Evolutionary conservation across 2,113 vertebrate species (phyloP), one percentile per base, ranked within the genome.

Genomic region (Verasper variegatus): DNA sequence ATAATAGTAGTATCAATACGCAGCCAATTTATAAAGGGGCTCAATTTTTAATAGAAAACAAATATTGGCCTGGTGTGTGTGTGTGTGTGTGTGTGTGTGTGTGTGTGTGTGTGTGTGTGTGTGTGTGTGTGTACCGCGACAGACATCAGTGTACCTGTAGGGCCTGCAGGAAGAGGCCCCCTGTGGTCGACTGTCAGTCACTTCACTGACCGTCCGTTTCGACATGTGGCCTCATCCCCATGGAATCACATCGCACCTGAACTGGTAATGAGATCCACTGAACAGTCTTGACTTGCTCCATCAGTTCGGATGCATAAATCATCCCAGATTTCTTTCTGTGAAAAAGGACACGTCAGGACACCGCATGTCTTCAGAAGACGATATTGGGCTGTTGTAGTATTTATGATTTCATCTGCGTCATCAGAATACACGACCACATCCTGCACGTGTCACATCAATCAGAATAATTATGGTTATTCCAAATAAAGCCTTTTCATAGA

Each of bases 141-240:
- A 66, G 69, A 20, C 42, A 69, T 23, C 56, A 66, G 40, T 31
- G 56, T 63, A 84, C 82, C 76, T 82, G 71, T 81, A 57, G 71
- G 26, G 55, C 67, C 71, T 76, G 64, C 81, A 79, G 86, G 81
- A 52, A 75, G 61, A 76, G 84, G 49, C 73, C 62, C 79, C 73
- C 69, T 47, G 66, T 54, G 81, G 71, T 79, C 58, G 0, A 35
- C 66, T 74, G 59, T 49, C 59, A 63, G n/a, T 21, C 45, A 80
- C 21, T 76, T 84, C 58, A 61, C 75, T 12, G 82, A 61, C 75
- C 11, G 82, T 80, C 84, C 62, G 54, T 63, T 23, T 40, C 52
- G 71, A 82, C 88, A 84, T 79, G 40, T 83, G 88, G 51, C 40
- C 76, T 89, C 88, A 23, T 63, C 54, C 66, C 15, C 31, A 1